Conservation (phyloP, 2,113 vertebrate species). For the Rhinolophus ferrumequinum region DNA sequence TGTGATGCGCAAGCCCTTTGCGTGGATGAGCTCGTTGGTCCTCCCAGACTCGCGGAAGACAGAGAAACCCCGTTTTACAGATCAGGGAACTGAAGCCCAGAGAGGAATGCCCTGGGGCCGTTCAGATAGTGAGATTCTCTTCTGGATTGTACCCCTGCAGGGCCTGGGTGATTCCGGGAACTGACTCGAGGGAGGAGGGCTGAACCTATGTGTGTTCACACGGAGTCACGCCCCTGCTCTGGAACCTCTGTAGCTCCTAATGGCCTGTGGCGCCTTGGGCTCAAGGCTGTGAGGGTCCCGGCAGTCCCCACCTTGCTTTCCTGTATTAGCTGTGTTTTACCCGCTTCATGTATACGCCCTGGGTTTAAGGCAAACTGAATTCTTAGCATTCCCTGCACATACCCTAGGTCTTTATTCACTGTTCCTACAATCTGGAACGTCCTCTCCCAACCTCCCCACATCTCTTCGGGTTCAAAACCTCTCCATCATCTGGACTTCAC, state of each 20-base stretch:
- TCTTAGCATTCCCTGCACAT: background rate
- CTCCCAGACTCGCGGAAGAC: background rate
- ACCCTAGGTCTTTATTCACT: too few relatives aligned
- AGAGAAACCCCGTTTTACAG: background rate
- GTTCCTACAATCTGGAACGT: background rate
- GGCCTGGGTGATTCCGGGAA: background rate
- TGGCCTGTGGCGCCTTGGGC: background rate
- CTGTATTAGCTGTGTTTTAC: background rate
- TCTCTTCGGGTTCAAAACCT: background rate
- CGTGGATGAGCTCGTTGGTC: accelerated
- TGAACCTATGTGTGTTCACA: accelerated
- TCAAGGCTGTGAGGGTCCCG: background rate
- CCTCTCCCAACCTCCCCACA: background rate
- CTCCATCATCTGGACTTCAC: background rate
- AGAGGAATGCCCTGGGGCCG: background rate
- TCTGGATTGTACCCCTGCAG: background rate
- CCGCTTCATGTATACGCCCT: accelerated
- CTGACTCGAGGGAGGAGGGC: background rate
- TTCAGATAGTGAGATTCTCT: background rate
- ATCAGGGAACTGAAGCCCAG: background rate
- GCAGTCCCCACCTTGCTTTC: background rate
- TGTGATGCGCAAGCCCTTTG: background rate
- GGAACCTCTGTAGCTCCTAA: background rate
- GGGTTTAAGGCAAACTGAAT: background rate
- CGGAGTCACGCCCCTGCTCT: accelerated